These are phyloP conservation scores for Drosophila maculinotata DNA, from an alignment of 2,888 invertebrate genomes.

Conservation along the genomic window DNA sequence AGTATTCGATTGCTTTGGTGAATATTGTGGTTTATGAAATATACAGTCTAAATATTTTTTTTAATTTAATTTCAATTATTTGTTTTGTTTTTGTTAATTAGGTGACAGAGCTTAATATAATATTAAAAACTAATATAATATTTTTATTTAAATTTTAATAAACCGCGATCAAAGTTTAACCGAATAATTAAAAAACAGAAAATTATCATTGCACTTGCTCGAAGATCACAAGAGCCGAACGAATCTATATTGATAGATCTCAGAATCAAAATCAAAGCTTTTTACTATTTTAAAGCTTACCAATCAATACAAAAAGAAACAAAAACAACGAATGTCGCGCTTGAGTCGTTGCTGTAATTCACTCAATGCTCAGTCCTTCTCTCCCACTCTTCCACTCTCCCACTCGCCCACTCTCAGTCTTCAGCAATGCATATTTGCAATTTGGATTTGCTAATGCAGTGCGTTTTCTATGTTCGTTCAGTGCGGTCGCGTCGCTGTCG, in stretches of 20 bases:
- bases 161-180: neutral
- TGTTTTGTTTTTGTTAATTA: no score
- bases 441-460: constrained; percentile 51
- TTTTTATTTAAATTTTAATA: neutral
- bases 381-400: constrained; percentile 2
- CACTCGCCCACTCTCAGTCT: constrained; percentile 2
- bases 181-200: no score
- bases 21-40: no score
- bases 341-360: neutral
- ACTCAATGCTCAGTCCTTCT: constrained; percentile 8
- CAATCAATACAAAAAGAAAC: neutral
- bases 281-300: constrained; percentile 9
- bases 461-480: constrained; percentile 44
- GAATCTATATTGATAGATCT: constrained; percentile 1
- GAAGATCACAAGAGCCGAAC: neutral
- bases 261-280: constrained; percentile 1
- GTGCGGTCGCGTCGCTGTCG: constrained; percentile 34
- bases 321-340: neutral
- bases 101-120: no score
- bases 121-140: no score
- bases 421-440: constrained; percentile 34
- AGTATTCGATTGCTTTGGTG: no score
- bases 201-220: neutral
- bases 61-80: no score
- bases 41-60: no score